Evolutionary conservation across 2,113 vertebrate genomes (phyloP).

Genomic region (Loxodonta africana): DNA sequence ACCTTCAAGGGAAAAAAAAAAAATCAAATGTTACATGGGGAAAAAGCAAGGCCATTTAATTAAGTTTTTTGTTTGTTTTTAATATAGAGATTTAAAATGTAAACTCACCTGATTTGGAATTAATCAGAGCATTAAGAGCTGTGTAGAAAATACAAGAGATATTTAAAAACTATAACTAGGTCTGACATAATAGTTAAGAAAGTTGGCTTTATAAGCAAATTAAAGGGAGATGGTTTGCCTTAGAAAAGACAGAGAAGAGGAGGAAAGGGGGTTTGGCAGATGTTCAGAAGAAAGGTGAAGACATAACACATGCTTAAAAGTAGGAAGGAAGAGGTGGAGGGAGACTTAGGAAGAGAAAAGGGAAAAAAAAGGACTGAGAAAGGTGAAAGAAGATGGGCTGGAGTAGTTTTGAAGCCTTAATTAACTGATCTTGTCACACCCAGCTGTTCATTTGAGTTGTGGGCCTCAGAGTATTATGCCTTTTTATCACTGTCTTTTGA

Average conservation of each 20-base stretch:
- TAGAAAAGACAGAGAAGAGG: not conserved
- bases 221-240: not conserved
- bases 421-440: slow-evolving; percentile 83
- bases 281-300: not conserved
- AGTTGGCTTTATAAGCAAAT: not conserved
- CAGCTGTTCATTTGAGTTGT: slow-evolving; percentile 84
- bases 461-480: slow-evolving; percentile 76
- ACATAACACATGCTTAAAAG: not conserved
- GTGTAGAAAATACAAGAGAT: not conserved
- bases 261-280: not conserved
- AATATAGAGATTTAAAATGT: slow-evolving; percentile 42
- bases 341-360: not conserved
- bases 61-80: not conserved
- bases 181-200: not conserved
- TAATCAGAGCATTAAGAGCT: not conserved
- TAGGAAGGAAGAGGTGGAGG: not conserved
- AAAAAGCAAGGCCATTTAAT: not conserved
- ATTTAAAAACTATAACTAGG: not conserved
- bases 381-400: slow-evolving; percentile 61
- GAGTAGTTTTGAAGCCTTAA: slow-evolving; percentile 77
- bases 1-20: not conserved
- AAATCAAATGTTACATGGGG: not conserved
- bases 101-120: slow-evolving; percentile 18
- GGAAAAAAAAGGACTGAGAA: slow-evolving; percentile 32
- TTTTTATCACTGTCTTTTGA: slow-evolving; percentile 84